Percentiles rank a stretch among this genome's conserved stretches.
Evolutionary conservation across 2,888 invertebrate genomes (phyloP).

Genomic region (Thysanoteuthis rhombus): DNA sequence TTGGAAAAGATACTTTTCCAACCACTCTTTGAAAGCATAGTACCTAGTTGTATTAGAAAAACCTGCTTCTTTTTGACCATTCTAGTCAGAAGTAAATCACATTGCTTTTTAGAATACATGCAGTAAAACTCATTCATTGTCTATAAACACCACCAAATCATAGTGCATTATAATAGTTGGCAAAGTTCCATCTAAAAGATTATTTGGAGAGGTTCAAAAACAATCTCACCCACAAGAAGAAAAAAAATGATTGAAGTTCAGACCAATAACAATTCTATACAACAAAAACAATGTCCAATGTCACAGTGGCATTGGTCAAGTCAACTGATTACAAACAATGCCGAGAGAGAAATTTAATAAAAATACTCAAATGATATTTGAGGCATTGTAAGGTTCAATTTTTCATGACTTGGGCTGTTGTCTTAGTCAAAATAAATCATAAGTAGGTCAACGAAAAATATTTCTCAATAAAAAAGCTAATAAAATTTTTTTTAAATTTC

Average conservation of each 20-base stretch:
- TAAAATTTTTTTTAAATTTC: no score
- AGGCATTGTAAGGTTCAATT: no score
- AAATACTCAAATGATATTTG: no score
- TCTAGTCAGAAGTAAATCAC: not conserved
- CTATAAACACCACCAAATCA: not conserved
- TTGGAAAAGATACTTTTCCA: not conserved
- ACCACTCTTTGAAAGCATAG: not conserved
- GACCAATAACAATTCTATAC: not conserved
- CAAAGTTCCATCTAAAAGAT: not conserved
- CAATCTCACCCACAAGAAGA: no score
- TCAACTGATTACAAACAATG: no score
- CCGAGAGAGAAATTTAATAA: no score
- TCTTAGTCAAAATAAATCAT: no score
- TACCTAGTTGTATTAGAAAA: not conserved
- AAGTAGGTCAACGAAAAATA: no score
- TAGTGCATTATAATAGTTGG: not conserved
- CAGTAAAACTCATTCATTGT: not conserved
- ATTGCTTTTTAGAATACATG: not conserved
- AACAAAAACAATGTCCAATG: not conserved
- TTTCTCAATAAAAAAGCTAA: no score
- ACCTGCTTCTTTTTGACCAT: not conserved
- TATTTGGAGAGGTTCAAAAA: not conserved
- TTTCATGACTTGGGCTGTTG: no score
- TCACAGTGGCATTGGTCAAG: not conserved
- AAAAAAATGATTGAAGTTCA: not conserved